Evolutionary conservation across 2,113 vertebrate genomes (phyloP).

Genomic region (Pelecanus crispus): DNA sequence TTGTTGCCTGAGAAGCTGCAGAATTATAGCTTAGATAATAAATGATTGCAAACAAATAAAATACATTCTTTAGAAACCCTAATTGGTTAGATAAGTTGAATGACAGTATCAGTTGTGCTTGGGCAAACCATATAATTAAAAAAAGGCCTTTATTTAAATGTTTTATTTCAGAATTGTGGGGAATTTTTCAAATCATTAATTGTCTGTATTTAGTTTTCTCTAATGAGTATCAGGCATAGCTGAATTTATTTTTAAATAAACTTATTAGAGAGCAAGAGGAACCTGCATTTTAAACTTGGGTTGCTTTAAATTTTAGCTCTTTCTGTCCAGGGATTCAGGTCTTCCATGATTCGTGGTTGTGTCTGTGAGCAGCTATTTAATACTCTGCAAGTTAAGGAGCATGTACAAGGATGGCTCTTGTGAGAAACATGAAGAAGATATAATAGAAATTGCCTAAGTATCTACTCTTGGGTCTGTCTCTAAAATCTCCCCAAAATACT

Average conservation of each 20-base stretch:
- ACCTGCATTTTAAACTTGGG: not conserved
- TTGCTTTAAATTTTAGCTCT: not conserved
- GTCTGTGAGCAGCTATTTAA: not conserved
- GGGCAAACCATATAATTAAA: slow-evolving; percentile 15
- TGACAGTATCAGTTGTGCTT: slow-evolving; percentile 40
- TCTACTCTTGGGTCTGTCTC: not conserved
- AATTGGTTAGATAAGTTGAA: slow-evolving; percentile 57
- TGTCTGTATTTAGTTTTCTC: not conserved
- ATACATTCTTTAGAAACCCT: slow-evolving; percentile 55
- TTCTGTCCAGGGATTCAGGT: not conserved
- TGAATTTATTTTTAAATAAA: slow-evolving; percentile 49
- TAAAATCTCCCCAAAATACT: not conserved
- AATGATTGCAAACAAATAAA: slow-evolving; percentile 64
- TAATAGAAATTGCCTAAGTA: not conserved
- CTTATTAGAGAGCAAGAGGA: not conserved
- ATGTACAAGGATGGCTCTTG: not conserved
- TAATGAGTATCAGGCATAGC: not conserved
- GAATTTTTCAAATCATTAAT: not conserved
- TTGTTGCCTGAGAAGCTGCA: slow-evolving; percentile 57
- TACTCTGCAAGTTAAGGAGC: not conserved
- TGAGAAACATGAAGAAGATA: not conserved
- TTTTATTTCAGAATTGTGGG: not conserved
- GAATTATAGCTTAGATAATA: slow-evolving; percentile 64
- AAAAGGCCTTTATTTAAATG: slow-evolving; percentile 1
- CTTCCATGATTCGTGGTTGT: not conserved